Evolutionary conservation across 2,888 invertebrate species (phyloP), one percentile per base, ranked within the genome.

Genomic region (Operophtera brumata): DNA sequence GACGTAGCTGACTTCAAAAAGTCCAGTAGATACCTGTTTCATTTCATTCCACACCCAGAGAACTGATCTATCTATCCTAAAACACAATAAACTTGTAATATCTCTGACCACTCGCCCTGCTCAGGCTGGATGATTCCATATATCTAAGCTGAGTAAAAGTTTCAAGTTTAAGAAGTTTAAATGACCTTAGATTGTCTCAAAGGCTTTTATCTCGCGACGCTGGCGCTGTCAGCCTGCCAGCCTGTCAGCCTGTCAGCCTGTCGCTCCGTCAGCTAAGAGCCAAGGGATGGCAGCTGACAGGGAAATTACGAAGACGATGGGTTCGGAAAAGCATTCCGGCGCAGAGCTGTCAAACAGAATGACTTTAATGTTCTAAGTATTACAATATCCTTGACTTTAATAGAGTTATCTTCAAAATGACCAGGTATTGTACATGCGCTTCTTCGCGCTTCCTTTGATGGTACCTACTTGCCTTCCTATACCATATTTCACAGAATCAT

Each of bases 191-290:
- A 32, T 45, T 46, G 58, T 48, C 57, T 54, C 51, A 43, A 49
- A 57, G 53, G 63, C 61, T 61, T 61, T 60, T 56, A 54, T 54
- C 54, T 57, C 32, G 47, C 56, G 56, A 56, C 57, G 55, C 30
- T 4, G 30, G 1, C 30, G 30, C 55, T 58, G n/a, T n/a, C n/a
- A 57, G 46, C 37, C 51, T 57, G 62, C 43, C 49, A 43, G 42
- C 10, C 47, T 48, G 42, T 35, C 48, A 48, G 20, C 34, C 44
- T 13, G 42, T 42, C 42, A 42, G 12, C 10, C 40, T 26, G 48
- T 48, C 48, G 42, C 20, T 43, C 49, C 37, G 47, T 10, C 43
- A 10, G 37, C 42, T 34, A 43, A 42, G 47, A 32, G 41, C 34
- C 41, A 12, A n/a, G 39, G 40, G 40, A 32, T 9, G 41, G 40